Evolutionary conservation across 2,797 vertebrate species (phyloP).

Genomic region (Lithobates pipiens): DNA sequence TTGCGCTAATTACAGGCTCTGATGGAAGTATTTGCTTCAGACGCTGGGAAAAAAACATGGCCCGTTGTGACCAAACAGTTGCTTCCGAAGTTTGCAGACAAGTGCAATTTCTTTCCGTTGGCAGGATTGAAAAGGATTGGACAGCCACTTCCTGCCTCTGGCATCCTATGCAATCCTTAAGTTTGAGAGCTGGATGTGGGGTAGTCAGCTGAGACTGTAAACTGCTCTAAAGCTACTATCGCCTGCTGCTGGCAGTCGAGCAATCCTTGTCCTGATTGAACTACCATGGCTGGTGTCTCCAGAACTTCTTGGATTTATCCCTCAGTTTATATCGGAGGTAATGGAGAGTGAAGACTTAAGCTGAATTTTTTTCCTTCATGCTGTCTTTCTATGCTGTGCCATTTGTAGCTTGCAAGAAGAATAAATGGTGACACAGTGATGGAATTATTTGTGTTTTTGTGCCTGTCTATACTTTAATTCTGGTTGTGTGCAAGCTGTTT

Average conservation of each 20-base stretch:
- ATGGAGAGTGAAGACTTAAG: slow-evolving; percentile 65
- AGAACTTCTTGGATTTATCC: slow-evolving; percentile 5
- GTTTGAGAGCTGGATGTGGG: neutral
- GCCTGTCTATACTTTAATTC: neutral
- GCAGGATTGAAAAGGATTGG: neutral
- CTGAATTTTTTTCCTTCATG: slow-evolving; percentile 79
- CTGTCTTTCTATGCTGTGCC: slow-evolving; percentile 77
- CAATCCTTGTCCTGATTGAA: neutral
- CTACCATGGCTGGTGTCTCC: neutral
- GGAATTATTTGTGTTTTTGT: slow-evolving; percentile 72
- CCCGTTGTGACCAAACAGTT: neutral
- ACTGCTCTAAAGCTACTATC: neutral
- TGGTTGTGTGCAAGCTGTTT: neutral
- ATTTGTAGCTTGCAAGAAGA: slow-evolving; percentile 77
- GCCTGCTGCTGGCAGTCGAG: slow-evolving; percentile 1
- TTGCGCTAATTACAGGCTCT: too few species aligned
- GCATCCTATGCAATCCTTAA: slow-evolving; percentile 12
- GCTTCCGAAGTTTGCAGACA: neutral
- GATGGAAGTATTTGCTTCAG: too few species aligned
- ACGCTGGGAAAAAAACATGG: neutral
- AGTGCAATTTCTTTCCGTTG: neutral
- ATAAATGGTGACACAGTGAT: slow-evolving; percentile 79
- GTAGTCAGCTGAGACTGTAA: neutral
- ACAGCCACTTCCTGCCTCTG: neutral
- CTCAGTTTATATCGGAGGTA: slow-evolving; percentile 31